Evolutionary conservation across 2,888 invertebrate species (phyloP).

Genomic region (Melanostoma mellinum): DNA sequence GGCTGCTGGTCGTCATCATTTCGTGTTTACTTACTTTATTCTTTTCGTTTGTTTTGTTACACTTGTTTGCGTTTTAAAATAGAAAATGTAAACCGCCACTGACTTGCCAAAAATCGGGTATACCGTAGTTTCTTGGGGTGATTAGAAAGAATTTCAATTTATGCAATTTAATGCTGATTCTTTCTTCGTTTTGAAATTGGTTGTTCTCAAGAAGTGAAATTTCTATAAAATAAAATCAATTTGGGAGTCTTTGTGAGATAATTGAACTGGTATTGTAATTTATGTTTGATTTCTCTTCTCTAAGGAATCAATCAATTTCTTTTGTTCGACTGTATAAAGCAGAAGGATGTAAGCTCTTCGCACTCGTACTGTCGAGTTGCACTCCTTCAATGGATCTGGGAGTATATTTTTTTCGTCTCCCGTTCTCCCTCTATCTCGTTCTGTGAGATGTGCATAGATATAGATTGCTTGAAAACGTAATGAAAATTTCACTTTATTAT

Average conservation of each 20-base stretch:
- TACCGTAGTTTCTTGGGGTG: constrained; percentile 3
- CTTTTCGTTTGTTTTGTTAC: background rate
- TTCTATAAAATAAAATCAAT: too few species aligned
- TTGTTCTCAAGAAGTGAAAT: too few species aligned
- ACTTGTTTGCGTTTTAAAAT: constrained; percentile 43
- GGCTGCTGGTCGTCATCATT: constrained; percentile 10
- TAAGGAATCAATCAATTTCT: constrained; percentile 36
- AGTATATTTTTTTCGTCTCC: too few species aligned
- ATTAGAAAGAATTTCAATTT: background rate
- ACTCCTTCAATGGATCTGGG: too few species aligned
- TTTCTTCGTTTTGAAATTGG: too few species aligned
- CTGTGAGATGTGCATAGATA: too few species aligned
- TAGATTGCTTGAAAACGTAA: too few species aligned
- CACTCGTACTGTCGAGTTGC: too few species aligned
- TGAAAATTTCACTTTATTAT: too few species aligned
- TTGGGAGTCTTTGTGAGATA: background rate
- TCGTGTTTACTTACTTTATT: constrained; percentile 11
- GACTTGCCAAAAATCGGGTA: constrained; percentile 3
- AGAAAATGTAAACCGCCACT: constrained; percentile 14
- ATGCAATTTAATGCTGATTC: too few species aligned
- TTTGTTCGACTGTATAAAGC: constrained; percentile 9
- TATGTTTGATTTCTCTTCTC: constrained; percentile 26
- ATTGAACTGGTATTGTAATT: constrained; percentile 40
- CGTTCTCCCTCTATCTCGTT: too few species aligned
- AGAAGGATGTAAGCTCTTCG: background rate